phyloP scores from a whole-genome alignment of 2,888 invertebrate species.

The Ametastegia equiseti region DNA sequence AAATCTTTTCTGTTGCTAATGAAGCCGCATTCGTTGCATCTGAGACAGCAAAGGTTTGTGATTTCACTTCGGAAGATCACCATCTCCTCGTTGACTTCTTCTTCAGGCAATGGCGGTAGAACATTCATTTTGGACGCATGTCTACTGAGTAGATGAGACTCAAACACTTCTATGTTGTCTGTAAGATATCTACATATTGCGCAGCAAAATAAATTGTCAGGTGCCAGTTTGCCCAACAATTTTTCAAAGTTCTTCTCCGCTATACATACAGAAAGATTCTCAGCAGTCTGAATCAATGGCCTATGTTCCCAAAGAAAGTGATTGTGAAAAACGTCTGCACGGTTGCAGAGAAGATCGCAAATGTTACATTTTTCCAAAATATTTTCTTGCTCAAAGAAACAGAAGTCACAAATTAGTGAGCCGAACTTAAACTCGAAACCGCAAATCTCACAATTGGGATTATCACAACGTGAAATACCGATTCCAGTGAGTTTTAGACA shows the following conservation, averaged over 20 bases:
- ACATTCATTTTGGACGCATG: not conserved
- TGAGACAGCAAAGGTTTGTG: slow-evolving; percentile 2
- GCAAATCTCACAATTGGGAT: not conserved
- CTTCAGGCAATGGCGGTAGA: slow-evolving; percentile 5
- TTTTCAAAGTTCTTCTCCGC: not conserved
- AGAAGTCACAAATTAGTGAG: not conserved
- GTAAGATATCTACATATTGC: not conserved
- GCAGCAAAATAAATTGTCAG: not conserved
- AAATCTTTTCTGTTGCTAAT: slow-evolving; percentile 8
- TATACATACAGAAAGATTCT: not conserved
- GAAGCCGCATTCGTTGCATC: slow-evolving; percentile 11
- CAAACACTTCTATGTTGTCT: not conserved
- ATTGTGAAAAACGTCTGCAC: slow-evolving; percentile 18
- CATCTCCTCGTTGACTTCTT: not conserved
- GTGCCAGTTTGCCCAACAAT: not conserved
- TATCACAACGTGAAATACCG: not conserved
- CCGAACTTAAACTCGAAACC: not conserved
- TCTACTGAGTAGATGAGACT: not conserved
- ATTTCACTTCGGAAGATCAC: not conserved
- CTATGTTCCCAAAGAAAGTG: slow-evolving; percentile 19
- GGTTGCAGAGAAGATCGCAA: slow-evolving; percentile 19
- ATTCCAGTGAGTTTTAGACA: not conserved
- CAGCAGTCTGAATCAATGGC: not conserved
- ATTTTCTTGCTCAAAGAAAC: not conserved
- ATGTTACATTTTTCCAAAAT: slow-evolving; percentile 1